phyloP scores from a whole-genome alignment of 1,140 invertebrate species.

The Acyrthosiphon pisum region DNA sequence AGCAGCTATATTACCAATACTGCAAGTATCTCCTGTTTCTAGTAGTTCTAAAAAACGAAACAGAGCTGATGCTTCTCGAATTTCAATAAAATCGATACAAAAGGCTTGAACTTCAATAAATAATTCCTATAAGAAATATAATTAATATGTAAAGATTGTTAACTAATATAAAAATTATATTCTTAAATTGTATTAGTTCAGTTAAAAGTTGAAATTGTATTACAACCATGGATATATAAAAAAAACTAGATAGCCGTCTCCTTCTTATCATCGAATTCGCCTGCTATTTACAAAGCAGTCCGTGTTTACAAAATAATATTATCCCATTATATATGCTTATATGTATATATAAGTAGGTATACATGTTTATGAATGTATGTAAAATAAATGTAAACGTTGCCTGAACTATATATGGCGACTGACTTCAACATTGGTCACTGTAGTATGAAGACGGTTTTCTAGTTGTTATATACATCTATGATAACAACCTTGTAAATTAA shows the following conservation, averaged over 20 bases:
- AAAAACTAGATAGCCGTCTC: too few species aligned
- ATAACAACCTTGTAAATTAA: neutral
- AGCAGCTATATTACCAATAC: slow-evolving; percentile 52
- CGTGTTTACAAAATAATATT: too few species aligned
- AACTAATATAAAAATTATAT: neutral
- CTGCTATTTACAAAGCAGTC: too few species aligned
- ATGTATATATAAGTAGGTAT: too few species aligned
- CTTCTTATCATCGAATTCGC: too few species aligned
- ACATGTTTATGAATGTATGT: too few species aligned
- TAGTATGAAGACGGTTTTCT: too few species aligned
- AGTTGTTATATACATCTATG: too few species aligned
- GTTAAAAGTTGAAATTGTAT: neutral
- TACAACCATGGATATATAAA: neutral
- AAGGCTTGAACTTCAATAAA: slow-evolving; percentile 98
- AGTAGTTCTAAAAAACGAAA: slow-evolving; percentile 93
- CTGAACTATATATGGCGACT: too few species aligned
- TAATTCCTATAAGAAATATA: slow-evolving; percentile 73
- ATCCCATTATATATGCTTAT: too few species aligned
- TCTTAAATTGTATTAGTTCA: neutral
- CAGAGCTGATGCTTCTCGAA: slow-evolving; percentile 92
- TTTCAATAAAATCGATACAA: slow-evolving; percentile 96
- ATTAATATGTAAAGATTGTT: neutral
- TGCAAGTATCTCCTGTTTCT: slow-evolving; percentile 74
- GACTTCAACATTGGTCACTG: too few species aligned
- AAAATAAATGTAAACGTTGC: too few species aligned